These are phyloP conservation scores for Vespertilio murinus DNA, from an alignment of 2,797 vertebrate genomes.

Conservation along the genomic window DNA sequence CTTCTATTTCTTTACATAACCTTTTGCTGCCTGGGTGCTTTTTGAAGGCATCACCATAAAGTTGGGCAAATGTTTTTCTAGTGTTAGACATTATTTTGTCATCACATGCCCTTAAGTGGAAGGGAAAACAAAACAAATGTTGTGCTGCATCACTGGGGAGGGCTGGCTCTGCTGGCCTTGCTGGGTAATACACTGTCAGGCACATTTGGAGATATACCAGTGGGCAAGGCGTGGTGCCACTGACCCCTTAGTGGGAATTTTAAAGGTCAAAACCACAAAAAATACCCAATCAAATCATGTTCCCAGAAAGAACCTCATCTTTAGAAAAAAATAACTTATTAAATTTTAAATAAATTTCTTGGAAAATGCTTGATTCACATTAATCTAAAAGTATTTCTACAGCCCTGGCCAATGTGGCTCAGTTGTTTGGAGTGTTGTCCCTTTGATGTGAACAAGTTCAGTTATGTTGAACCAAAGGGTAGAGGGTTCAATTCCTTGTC, in stretches of 20 bases:
- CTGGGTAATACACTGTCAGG: not conserved
- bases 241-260: not conserved
- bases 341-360: not conserved
- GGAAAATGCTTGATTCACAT: not conserved
- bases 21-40: not conserved
- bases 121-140: not conserved
- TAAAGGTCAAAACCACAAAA: constrained; percentile 7
- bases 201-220: not conserved
- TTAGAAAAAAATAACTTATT: constrained; percentile 21
- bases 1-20: not conserved
- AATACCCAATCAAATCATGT: not conserved
- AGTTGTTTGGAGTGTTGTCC: not conserved
- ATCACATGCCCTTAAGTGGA: not conserved
- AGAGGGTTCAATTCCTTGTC: not conserved
- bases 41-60: not conserved
- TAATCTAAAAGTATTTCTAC: constrained; percentile 21
- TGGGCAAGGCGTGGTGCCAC: not conserved
- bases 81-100: not conserved
- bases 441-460: no score
- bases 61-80: not conserved
- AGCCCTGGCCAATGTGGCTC: not conserved
- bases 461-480: not conserved
- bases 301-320: not conserved
- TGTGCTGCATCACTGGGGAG: not conserved
- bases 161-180: not conserved